A percentile compares a stretch with the other conserved stretches of the same genome.
phyloP scores from a whole-genome alignment of 2,113 vertebrate species.

The Tonatia bakeri region DNA sequence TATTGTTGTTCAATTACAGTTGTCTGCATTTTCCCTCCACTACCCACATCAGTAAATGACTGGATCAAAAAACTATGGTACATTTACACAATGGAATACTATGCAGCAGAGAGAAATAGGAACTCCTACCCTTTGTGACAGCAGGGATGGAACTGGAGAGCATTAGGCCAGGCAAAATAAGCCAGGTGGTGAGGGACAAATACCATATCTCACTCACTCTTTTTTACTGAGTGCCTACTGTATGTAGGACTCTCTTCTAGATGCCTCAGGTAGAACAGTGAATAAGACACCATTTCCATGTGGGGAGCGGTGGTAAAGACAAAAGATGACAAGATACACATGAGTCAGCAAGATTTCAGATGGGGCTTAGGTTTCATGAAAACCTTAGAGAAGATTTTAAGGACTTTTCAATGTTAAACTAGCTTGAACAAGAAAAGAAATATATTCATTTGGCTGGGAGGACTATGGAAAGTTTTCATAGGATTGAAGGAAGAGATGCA shows the following conservation, averaged over 20 bases:
- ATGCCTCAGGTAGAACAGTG: neutral
- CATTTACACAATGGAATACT: no score
- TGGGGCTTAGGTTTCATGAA: neutral
- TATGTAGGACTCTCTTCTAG: neutral
- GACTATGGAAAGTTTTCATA: neutral
- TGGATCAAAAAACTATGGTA: no score
- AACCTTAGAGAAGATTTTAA: neutral
- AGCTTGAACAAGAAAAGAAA: neutral
- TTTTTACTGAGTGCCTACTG: neutral
- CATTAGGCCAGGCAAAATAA: no score
- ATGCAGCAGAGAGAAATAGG: no score
- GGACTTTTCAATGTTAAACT: no score
- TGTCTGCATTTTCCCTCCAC: no score
- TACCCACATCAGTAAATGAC: no score
- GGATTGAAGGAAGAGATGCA: neutral
- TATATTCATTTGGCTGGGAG: neutral
- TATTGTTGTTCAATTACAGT: no score
- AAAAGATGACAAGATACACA: neutral
- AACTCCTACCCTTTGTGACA: no score
- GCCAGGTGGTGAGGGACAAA: no score
- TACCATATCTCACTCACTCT: neutral
- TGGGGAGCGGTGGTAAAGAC: neutral
- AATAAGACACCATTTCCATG: neutral
- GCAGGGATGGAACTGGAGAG: no score
- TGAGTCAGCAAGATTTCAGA: neutral